phyloP scores from a whole-genome alignment of 2,797 vertebrate species.

The Etheostoma nigrum region DNA sequence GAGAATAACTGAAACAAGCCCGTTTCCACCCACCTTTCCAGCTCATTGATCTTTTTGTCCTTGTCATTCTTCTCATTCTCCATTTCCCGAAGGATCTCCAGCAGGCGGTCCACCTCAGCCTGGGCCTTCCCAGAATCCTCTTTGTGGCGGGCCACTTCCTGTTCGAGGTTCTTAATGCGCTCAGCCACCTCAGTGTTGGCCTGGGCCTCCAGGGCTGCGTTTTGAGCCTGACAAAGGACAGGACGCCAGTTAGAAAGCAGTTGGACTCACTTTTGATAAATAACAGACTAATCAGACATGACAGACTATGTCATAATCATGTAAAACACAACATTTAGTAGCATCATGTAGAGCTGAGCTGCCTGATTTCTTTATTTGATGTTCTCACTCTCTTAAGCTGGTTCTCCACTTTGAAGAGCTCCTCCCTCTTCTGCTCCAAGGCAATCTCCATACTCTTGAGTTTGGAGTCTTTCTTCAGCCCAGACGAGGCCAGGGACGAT shows the following conservation, averaged over 20 bases:
- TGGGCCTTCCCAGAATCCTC: constrained; percentile 96
- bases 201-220: constrained; percentile 91
- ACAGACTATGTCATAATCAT: background rate
- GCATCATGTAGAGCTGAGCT: background rate
- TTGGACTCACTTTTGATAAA: background rate
- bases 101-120: constrained; percentile 95
- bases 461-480: constrained; percentile 97
- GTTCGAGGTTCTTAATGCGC: constrained; percentile 90
- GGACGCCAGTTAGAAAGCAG: constrained; percentile 31
- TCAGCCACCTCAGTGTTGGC: constrained; percentile 93
- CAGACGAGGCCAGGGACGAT: constrained; percentile 95
- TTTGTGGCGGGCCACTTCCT: constrained; percentile 89
- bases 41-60: constrained; percentile 96
- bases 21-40: constrained; percentile 91
- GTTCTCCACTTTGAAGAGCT: constrained; percentile 94
- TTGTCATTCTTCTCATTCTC: constrained; percentile 99
- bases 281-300: background rate
- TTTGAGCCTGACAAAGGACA: constrained; percentile 86
- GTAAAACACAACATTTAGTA: background rate
- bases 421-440: constrained; percentile 96
- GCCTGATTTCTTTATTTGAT: background rate
- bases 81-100: constrained; percentile 98
- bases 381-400: constrained; percentile 92
- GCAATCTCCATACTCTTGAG: constrained; percentile 95
- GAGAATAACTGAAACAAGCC: background rate